Conservation (phyloP, 1,140 invertebrate species). For the Chlorops oryzae region DNA sequence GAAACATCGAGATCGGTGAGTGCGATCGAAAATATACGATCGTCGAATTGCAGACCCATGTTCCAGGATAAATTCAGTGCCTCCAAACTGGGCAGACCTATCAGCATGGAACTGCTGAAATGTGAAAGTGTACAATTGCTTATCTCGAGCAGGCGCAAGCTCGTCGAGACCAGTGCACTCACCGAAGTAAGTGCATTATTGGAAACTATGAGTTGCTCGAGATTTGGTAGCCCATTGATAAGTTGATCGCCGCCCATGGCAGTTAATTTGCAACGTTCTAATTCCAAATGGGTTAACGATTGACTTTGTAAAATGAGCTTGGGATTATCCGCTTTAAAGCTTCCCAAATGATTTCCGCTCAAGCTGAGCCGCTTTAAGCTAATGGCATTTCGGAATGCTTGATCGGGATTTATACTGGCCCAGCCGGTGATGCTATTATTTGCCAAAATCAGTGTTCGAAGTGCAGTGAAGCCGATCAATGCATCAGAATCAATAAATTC, state of each 20-base stretch:
- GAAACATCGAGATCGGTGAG: constrained; percentile 57
- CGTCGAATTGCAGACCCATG: constrained; percentile 46
- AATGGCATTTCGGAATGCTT: constrained; percentile 44
- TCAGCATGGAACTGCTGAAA: constrained; percentile 49
- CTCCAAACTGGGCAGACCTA: constrained; percentile 49
- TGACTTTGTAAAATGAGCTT: constrained; percentile 44
- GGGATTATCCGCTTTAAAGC: constrained; percentile 48
- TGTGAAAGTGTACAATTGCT: constrained; percentile 52
- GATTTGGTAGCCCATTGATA: constrained; percentile 50
- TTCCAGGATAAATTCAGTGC: constrained; percentile 53
- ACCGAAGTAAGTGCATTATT: constrained; percentile 51
- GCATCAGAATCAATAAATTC: constrained; percentile 43
- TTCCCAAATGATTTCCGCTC: constrained; percentile 50
- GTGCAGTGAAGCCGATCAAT: constrained; percentile 49
- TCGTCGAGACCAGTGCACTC: constrained; percentile 50
- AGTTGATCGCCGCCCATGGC: constrained; percentile 50
- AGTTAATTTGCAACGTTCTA: constrained; percentile 52
- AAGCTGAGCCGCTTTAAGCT: constrained; percentile 51
- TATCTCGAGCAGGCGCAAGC: constrained; percentile 52
- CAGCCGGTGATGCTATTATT: constrained; percentile 53
- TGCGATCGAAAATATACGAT: constrained; percentile 50
- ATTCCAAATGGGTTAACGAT: constrained; percentile 49
- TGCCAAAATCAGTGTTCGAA: constrained; percentile 52
- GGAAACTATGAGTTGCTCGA: constrained; percentile 52
- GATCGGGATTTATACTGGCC: constrained; percentile 51